Evolutionary conservation across 2,113 vertebrate genomes (phyloP).

Genomic region (Amia ocellicauda): DNA sequence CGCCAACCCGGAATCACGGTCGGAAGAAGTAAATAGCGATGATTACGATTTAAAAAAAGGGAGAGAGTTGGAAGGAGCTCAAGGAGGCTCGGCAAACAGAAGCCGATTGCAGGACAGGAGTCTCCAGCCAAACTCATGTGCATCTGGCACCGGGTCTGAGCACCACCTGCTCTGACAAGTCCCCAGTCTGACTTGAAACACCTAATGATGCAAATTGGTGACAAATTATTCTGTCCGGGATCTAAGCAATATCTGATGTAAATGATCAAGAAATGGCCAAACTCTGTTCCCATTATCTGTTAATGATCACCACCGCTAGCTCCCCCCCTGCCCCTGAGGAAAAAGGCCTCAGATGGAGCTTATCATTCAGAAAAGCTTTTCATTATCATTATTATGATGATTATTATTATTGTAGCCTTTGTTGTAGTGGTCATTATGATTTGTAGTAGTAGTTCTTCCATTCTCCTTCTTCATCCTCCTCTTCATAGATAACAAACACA

Average conservation of each 20-base stretch:
- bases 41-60: no score
- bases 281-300: conserved; percentile 47
- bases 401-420: no score
- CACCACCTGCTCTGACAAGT: conserved; percentile 57
- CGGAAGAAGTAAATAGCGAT: no score
- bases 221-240: conserved; percentile 61
- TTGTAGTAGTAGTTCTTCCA: no score
- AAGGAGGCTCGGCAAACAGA: background rate
- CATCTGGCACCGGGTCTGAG: conserved; percentile 30
- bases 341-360: conserved; percentile 74
- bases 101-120: background rate
- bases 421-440: no score
- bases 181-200: conserved; percentile 41
- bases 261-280: conserved; percentile 42
- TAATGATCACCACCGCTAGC: conserved; percentile 43
- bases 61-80: background rate
- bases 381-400: conserved; percentile 61
- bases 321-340: conserved; percentile 41
- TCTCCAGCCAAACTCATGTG: conserved; percentile 27
- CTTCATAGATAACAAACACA: conserved; percentile 66
- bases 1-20: no score
- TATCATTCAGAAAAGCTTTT: conserved; percentile 52
- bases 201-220: conserved; percentile 52
- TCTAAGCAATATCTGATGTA: conserved; percentile 37
- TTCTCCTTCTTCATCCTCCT: no score